These are phyloP conservation scores for Elephas maximus DNA, from an alignment of 2,113 vertebrate species.

Conservation along the genomic window DNA sequence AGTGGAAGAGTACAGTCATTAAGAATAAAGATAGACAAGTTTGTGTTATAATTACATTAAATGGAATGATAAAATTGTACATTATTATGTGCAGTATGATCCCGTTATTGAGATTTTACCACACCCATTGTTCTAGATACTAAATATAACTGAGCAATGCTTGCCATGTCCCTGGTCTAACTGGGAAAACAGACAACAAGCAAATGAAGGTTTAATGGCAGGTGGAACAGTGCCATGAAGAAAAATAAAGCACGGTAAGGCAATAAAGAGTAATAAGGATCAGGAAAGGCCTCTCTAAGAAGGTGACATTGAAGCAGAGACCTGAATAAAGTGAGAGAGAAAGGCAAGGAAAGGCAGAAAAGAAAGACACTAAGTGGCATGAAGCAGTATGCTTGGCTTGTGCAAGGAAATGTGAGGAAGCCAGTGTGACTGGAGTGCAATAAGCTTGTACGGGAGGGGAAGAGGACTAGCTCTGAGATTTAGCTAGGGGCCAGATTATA, in stretches of 20 bases:
- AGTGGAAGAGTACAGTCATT: background rate
- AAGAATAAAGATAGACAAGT: background rate
- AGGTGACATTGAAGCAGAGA: background rate
- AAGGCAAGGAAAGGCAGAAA: background rate
- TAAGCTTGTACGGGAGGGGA: fast-evolving
- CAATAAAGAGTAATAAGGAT: background rate
- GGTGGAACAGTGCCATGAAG: background rate
- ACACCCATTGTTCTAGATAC: background rate
- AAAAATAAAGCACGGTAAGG: background rate
- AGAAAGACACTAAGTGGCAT: background rate
- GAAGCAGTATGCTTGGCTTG: background rate
- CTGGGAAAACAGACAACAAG: background rate
- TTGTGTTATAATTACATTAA: background rate
- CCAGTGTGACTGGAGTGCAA: background rate
- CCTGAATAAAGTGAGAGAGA: background rate
- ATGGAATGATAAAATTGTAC: background rate
- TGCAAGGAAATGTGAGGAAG: background rate
- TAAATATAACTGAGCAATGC: no score
- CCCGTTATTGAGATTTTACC: background rate
- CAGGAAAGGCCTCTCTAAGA: background rate
- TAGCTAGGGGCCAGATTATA: fast-evolving
- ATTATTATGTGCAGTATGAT: background rate
- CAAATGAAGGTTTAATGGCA: background rate
- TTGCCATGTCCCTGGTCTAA: background rate
- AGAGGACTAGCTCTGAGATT: background rate